Base-by-base conservation (phyloP, 2,888 invertebrate genomes). In the Pyralis farinalis region DNA sequence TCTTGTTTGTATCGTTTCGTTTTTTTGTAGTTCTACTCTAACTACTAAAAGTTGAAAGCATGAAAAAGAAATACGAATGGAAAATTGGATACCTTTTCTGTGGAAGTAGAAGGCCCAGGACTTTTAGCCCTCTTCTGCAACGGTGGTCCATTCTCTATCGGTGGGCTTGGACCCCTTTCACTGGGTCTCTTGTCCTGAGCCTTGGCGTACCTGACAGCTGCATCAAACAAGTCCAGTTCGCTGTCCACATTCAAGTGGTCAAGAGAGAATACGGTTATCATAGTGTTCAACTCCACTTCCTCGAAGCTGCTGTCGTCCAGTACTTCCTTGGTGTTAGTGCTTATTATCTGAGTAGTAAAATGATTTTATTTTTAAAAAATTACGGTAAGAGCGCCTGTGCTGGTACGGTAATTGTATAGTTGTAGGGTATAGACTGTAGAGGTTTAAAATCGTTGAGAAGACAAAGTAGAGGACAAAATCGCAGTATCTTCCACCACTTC, bases 211-310 rank as follows among this genome's bases (percentile, higher is more conserved):
- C 92, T 89, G n/a, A 92, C 90, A 0, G 94, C 82, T 0, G 95
- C 96, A 47, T 92, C 91, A 71, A 96, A 96, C 28, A 96, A 73
- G 54, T 95, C 94, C 63, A 95, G 69, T 71, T 96, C 96, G 1
- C 94, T 94, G 53, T 91, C 91, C 20, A 96, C 91, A 53, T 93
- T 93, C 12, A 96, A 79, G 39, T 93, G 91, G 32, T 95, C 93
- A 50, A 94, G 92, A 20, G 95, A 94, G 41, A 96, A 91, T 31
- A 96, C 92, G 0, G 93, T 94, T 43, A 94, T 87, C 22, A 96
- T 81, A 0, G 96, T 96, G 35, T 91, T 92, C 1, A 94, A 71
- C 55, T 96, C 95, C 0, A 95, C 92, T 42, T 96, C 96, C 46
- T 93, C 92, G 76, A 96, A 96, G 58, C 93, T 94, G 11, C 92